Evolutionary conservation across 2,888 invertebrate genomes (phyloP), one percentile per base, ranked within the genome.

Genomic region (Tridacna crocea): DNA sequence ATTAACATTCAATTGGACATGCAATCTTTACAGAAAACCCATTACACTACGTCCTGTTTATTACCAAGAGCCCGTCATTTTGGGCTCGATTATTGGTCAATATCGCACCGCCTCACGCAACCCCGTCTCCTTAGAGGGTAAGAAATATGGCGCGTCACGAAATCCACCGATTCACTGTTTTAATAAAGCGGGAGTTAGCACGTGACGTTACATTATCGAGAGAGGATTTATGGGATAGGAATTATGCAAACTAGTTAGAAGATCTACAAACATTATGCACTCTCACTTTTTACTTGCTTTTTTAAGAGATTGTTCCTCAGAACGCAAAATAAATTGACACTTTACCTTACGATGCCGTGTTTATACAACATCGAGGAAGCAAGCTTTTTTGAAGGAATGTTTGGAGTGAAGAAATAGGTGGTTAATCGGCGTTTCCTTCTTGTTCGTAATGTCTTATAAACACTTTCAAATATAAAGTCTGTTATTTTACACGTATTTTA

Each of bases 1-100:
- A 86, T 86, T 86, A 79, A 83, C 81, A 79, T 86, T 86, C 85
- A 83, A 83, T 83, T 79, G 63, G 79, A 81, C 85, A 86, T 86
- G 85, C 85, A 83, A 86, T 81, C 79, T 77, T 81, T 76, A 63
- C 58, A 73, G 72, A 79, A 86, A 85, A 76, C 80, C 82, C 86
- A 87, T 87, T 82, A 87, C 80, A 73, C 73, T 78, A 68, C 60
- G 74, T 75, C 84, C 77, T 83, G 86, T 87, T 87, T 84, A 87
- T 84, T 82, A 72, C 84, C 72, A 84, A 70, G 76, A 82, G 76
- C 76, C 76, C 80, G 84, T 80, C 82, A 80, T 83, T 84, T 72
- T 80, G 78, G 78, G 80, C 79, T 76, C 47, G 66, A 65, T 81
- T 80, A 84, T 84, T 83, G 82, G 82, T 84, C 87, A 86, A 82